These are phyloP conservation scores for Zaprionus kolodkinae DNA, from an alignment of 1,140 invertebrate genomes.

Conservation along the genomic window DNA sequence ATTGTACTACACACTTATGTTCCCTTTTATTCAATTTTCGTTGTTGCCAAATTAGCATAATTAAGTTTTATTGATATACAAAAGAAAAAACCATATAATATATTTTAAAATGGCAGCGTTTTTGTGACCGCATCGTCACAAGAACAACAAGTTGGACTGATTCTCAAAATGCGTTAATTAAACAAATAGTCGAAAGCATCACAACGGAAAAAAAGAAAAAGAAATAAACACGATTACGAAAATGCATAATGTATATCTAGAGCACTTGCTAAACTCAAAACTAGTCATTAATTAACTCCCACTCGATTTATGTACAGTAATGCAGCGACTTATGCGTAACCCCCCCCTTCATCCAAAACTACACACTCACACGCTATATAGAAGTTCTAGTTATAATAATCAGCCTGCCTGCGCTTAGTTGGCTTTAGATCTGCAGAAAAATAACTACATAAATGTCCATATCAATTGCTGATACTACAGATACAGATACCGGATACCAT, in stretches of 20 bases:
- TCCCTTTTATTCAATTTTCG: conserved; percentile 44
- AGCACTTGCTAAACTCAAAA: conserved; percentile 61
- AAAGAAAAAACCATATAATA: neutral
- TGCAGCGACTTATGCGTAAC: conserved; percentile 32
- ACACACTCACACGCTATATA: conserved; percentile 6
- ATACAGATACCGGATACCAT: conserved; percentile 25
- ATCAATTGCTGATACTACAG: conserved; percentile 47
- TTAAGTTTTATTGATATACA: conserved; percentile 67
- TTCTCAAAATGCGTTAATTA: conserved; percentile 53
- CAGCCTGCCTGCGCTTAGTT: conserved; percentile 29
- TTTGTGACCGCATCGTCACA: neutral
- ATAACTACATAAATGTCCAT: conserved; percentile 46
- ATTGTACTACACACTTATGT: conserved; percentile 17
- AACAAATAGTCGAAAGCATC: conserved; percentile 45
- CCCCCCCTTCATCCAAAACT: neutral
- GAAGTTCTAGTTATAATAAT: conserved; percentile 21
- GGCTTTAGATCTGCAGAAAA: conserved; percentile 35
- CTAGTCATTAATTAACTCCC: conserved; percentile 65
- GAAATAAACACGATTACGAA: neutral
- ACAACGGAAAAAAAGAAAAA: conserved; percentile 39
- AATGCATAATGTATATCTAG: conserved; percentile 43
- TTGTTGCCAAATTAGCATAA: conserved; percentile 79
- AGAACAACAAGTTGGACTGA: conserved; percentile 65
- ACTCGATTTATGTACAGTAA: conserved; percentile 68
- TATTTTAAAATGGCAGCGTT: conserved; percentile 21